Percentiles rank a stretch among this genome's conserved stretches.
Evolutionary conservation across 2,113 vertebrate species (phyloP).

Genomic region (Phylloscopus trochiloides): DNA sequence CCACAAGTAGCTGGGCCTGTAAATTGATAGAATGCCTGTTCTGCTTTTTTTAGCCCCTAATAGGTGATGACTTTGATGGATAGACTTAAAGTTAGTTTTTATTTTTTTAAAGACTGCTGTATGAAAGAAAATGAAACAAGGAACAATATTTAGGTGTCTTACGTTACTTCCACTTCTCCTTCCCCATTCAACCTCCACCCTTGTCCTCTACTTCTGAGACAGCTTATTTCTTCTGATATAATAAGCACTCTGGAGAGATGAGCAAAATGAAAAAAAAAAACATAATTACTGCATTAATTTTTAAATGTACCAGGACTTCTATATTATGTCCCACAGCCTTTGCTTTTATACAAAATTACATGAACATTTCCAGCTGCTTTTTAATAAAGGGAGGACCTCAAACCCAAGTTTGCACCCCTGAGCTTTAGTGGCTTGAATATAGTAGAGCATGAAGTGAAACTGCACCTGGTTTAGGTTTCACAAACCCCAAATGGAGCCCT

Average conservation of each 20-base stretch:
- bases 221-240: background rate
- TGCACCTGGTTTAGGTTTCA: conserved; percentile 32
- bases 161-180: background rate
- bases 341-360: background rate
- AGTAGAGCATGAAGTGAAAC: background rate
- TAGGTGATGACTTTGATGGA: background rate
- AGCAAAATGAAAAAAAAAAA: conserved; percentile 6
- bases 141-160: background rate
- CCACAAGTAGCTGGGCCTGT: background rate
- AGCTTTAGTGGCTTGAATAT: conserved; percentile 1
- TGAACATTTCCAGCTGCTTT: conserved; percentile 31
- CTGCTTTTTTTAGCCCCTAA: background rate
- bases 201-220: background rate
- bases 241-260: background rate
- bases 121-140: background rate
- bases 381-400: background rate
- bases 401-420: background rate
- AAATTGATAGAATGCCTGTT: background rate
- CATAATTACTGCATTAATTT: conserved; percentile 25
- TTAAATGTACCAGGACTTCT: background rate
- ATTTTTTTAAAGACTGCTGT: background rate
- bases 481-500: background rate
- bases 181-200: background rate
- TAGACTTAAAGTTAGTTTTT: background rate
- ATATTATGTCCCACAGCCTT: background rate